Evolutionary conservation across 2,888 invertebrate genomes (phyloP).

Genomic region (Coelinius sp.): DNA sequence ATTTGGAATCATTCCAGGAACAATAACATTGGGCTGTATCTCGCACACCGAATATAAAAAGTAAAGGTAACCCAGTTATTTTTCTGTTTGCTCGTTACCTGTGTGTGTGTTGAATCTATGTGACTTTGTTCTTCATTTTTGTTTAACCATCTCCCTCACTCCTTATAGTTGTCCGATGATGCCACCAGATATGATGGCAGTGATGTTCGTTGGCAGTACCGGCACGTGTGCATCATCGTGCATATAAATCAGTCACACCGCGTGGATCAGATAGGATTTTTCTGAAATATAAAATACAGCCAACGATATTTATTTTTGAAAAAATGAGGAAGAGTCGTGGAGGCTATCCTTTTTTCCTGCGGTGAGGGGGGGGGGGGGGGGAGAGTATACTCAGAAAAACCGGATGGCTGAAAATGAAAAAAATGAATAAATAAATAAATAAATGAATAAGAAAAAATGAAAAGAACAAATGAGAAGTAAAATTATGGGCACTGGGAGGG

Average conservation of each 20-base stretch:
- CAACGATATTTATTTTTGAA: conserved; percentile 57
- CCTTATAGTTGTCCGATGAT: conserved; percentile 46
- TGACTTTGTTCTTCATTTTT: conserved; percentile 28
- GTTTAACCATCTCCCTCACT: conserved; percentile 15
- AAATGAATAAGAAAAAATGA: conserved; percentile 37
- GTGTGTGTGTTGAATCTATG: conserved; percentile 37
- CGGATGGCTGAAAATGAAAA: background rate
- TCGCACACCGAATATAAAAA: conserved; percentile 64
- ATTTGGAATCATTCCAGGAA: conserved; percentile 71
- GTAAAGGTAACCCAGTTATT: conserved; percentile 70
- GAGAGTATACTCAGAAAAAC: conserved; percentile 7
- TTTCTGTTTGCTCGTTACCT: conserved; percentile 64
- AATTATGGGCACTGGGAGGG: conserved; percentile 17
- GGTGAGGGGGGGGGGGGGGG: background rate
- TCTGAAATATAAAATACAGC: conserved; percentile 68
- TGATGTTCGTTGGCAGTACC: conserved; percentile 66
- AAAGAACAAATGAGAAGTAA: conserved; percentile 39
- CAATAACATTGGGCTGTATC: conserved; percentile 64
- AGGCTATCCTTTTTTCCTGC: background rate
- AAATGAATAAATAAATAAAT: conserved; percentile 26
- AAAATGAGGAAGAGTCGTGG: conserved; percentile 40
- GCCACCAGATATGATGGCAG: conserved; percentile 63
- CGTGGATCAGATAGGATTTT: conserved; percentile 69
- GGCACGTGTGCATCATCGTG: conserved; percentile 70
- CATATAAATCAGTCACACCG: conserved; percentile 68